Evolutionary conservation across 2,888 invertebrate species (phyloP), one percentile per base, ranked within the genome.

Genomic region (Phyto melanocephala): DNA sequence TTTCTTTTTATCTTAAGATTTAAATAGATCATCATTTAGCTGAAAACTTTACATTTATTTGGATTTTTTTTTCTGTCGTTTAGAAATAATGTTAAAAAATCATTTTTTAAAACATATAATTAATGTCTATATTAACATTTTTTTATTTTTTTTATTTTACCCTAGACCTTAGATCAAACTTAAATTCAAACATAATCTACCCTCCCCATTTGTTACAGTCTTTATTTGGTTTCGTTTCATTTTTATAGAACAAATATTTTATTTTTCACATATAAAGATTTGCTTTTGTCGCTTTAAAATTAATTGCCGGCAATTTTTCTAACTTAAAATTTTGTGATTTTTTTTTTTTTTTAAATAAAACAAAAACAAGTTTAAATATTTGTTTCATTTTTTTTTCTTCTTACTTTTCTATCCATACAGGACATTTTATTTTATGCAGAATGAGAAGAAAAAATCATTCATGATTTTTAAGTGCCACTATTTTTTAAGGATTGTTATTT

Each of bases 251-350:
- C 52, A 37, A 65, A 65, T 54, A 33, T 45, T 67, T 56, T 52
- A 42, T 47, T 58, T 72, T 77, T 78, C 63, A 83, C 74, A 75
- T 84, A 81, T 81, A 84, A 84, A 84, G 63, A 81, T 81, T 83
- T 85, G 68, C 80, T 88, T 88, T 89, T 88, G 88, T 88, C 89
- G 89, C 89, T 88, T 88, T 87, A 87, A 89, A 89, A 89, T 89
- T 89, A 89, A 89, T 89, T 88, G 89, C 86, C 81, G 79, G 87
- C 86, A 86, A 89, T 89, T 89, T 89, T 89, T 89, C 89, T 88
- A 88, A 89, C 89, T 89, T 89, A 89, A 88, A 54, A 54, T 37
- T 70, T 70, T 67, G 17, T 67, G 37, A 65, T n/a, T n/a, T n/a
- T n/a, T n/a, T n/a, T n/a, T n/a, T 67, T 40, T 56, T 76, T 54